Evolutionary conservation across 2,797 vertebrate species (phyloP), one percentile per base, ranked within the genome.

Genomic region (Anableps anableps): DNA sequence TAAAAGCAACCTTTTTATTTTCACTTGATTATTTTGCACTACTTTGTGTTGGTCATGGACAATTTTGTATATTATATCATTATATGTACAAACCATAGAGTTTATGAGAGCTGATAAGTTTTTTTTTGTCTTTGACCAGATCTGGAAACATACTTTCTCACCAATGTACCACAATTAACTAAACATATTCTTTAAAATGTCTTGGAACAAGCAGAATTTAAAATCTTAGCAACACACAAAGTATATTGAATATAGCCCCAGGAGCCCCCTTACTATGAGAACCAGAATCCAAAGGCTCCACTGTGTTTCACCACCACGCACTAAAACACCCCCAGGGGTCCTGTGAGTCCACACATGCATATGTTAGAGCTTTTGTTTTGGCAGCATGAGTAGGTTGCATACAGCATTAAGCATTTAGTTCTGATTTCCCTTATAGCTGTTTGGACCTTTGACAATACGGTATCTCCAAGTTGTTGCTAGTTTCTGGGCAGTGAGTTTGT

Each of bases 341-440:
- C 64, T 68, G 9, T 23, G 36, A 38, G 36, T 68, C 64, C 64
- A 41, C 36, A 1, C 64, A 41, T 26, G 36, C 64, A 68, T 68
- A 68, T 68, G 36, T 41, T 17, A 2, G 34, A 38, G 62, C 62
- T 23, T 68, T 68, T 26, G 23, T 38, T 68, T 68, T 68, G 36
- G 64, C 36, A 68, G 34, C 1, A 9, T 11, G 26, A 58, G 53
- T 41, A 41, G 36, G 64, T 68, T 68, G 36, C 64, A 68, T 5
- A 68, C 34, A 41, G 8, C 64, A 68, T 68, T 68, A 68, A 68
- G 36, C 21, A 68, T 68, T 68, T 68, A 68, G 31, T 64, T 64
- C 29, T 19, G 6, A 38, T 68, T 41, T 41, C 16, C 36, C 64
- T 41, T 41, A 41, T 23, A 41, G 21, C 64, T 11, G 10, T 68